These are phyloP conservation scores for Catharus fuscescens DNA, from an alignment of 2,113 vertebrate species.

Conservation along the genomic window DNA sequence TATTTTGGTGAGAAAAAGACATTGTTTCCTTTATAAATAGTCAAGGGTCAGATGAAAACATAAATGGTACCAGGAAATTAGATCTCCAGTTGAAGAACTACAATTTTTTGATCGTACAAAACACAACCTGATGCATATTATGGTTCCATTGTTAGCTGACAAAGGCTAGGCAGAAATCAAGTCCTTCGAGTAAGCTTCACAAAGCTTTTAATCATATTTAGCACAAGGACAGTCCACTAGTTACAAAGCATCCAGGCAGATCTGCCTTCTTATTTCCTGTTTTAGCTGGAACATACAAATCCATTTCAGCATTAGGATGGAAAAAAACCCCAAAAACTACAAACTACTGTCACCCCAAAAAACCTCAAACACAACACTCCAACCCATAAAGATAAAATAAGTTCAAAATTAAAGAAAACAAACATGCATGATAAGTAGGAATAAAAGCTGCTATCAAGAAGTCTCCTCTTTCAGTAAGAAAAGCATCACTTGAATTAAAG, in stretches of 20 bases:
- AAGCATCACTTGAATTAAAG: not conserved
- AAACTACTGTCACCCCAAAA: not conserved
- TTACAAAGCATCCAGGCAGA: not conserved
- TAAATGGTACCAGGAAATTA: slow-evolving; percentile 12
- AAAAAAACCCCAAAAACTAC: accelerated
- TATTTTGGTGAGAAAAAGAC: not conserved
- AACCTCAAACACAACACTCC: not conserved
- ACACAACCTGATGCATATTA: not conserved
- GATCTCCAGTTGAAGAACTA: not conserved
- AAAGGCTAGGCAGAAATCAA: not conserved
- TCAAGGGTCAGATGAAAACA: not conserved
- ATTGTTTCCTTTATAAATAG: not conserved
- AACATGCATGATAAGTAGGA: not conserved
- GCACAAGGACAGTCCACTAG: not conserved
- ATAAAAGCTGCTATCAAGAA: not conserved
- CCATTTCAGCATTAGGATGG: not conserved
- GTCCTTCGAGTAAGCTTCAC: not conserved
- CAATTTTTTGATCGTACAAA: not conserved
- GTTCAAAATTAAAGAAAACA: not conserved
- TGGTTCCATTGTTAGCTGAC: slow-evolving; percentile 3
- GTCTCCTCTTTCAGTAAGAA: not conserved
- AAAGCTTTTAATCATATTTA: not conserved
- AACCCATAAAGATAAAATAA: not conserved
- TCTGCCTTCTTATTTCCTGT: not conserved
- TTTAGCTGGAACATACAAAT: not conserved